phyloP scores from a whole-genome alignment of 2,888 invertebrate species.

The Ametastegia equiseti region DNA sequence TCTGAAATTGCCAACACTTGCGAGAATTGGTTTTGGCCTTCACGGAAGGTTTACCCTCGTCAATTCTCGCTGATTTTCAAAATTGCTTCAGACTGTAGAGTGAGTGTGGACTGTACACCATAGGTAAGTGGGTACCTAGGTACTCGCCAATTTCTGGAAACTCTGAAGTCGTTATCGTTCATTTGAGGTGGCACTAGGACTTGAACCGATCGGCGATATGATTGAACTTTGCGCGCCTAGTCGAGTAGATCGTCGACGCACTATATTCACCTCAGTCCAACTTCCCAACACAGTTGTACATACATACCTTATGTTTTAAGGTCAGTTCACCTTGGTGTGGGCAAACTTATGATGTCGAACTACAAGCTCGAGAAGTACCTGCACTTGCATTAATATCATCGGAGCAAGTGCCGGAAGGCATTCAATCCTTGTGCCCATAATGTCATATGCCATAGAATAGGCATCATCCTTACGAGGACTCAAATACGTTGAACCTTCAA shows the following conservation, averaged over 20 bases:
- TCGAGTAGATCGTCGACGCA: conserved; percentile 2
- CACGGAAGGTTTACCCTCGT: not conserved
- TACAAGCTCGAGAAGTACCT: not conserved
- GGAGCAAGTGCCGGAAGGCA: not conserved
- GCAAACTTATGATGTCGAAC: conserved; percentile 3
- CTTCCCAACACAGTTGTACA: not conserved
- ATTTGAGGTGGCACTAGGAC: conserved; percentile 27
- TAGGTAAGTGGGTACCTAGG: not conserved
- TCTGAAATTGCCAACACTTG: conserved; percentile 37
- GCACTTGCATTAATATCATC: not conserved
- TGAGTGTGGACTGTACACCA: not conserved
- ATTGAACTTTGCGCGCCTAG: conserved; percentile 7
- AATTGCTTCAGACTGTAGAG: not conserved
- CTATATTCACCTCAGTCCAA: conserved; percentile 4
- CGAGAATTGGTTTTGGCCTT: conserved; percentile 26
- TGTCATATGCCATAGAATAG: not conserved
- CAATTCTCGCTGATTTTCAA: not conserved
- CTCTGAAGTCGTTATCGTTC: conserved; percentile 39
- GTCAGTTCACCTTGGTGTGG: not conserved
- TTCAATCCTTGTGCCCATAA: not conserved
- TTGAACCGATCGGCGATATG: conserved; percentile 35
- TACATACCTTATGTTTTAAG: not conserved
- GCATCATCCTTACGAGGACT: too few species aligned
- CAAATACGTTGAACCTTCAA: not conserved
- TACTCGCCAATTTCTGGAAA: not conserved